Evolutionary conservation across 2,888 invertebrate genomes (phyloP).

Genomic region (Exocentrus adspersus): DNA sequence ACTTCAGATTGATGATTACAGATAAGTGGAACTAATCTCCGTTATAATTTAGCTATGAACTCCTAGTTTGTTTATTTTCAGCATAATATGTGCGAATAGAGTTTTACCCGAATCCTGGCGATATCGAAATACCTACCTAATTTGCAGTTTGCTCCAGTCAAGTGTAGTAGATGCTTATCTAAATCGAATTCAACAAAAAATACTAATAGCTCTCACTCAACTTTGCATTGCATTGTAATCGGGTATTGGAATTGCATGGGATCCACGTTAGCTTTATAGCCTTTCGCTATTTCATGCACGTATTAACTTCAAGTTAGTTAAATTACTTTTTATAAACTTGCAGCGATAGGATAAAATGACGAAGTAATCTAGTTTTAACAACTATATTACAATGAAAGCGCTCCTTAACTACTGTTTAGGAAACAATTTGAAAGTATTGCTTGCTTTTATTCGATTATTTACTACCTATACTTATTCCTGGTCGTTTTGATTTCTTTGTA

Average conservation of each 20-base stretch:
- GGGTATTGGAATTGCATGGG: slow-evolving; percentile 26
- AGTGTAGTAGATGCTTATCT: slow-evolving; percentile 41
- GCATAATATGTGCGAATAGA: not conserved
- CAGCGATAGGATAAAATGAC: too few species aligned
- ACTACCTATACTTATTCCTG: too few species aligned
- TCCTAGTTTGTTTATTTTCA: not conserved
- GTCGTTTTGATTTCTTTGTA: too few species aligned
- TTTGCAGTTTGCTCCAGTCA: slow-evolving; percentile 39
- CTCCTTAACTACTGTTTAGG: not conserved
- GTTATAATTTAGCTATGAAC: not conserved
- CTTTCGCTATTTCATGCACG: slow-evolving; percentile 17
- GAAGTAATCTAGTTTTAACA: not conserved
- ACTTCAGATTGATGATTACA: too few species aligned
- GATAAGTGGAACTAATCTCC: not conserved
- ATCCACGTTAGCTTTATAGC: slow-evolving; percentile 16
- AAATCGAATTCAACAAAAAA: slow-evolving; percentile 46
- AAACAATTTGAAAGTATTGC: not conserved
- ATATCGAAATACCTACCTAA: slow-evolving; percentile 38
- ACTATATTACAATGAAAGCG: not conserved
- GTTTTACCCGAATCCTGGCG: slow-evolving; percentile 17
- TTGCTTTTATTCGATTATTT: too few species aligned
- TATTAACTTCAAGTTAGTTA: slow-evolving; percentile 4
- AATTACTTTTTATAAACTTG: slow-evolving; percentile 12
- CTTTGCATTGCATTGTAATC: slow-evolving; percentile 44
- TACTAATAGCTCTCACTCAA: slow-evolving; percentile 44